Base-by-base conservation (phyloP, 2,888 invertebrate species). In the Monopis laevigella region DNA sequence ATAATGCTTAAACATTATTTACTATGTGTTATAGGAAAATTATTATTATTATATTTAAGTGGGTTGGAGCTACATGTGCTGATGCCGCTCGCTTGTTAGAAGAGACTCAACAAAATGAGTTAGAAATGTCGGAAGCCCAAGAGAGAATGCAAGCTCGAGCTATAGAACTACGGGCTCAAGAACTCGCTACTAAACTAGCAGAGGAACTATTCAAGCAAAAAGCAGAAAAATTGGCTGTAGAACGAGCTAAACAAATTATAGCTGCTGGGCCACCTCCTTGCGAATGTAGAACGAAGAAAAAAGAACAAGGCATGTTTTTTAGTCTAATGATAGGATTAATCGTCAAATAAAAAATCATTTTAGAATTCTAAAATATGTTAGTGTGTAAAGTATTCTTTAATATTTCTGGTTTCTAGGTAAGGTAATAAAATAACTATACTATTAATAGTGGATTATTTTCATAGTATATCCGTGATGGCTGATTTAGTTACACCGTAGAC, bases 61-160 rank as follows among this genome's bases (percentile, higher is more conserved):
- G 78, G 78, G 58, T 74, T 21, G 73, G 73, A 11, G 48, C 50
- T 35, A 55, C 65, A 2, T 77, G 78, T 45, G 72, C 63, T 8
- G 72, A 75, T 44, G 43, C 41, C 17, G 45, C 46, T 2, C 54
- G 54, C 39, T 39, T 52, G 41, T 53, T 40, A 27, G 50, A 58
- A 2, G 57, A 56, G 8, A 48, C 49, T 1, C 2, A 44, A 17
- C 3, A 36, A 7, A 11, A 6, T 11, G 51, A 59, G 6, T 46
- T 45, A 6, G 55, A 57, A 29, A 7, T 26, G 4, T 13, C 28
- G 13, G 40, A 38, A 19, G 34, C 32, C 12, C 36, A 36, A 36
- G 12, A 8, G 36, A 19, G 56, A 0, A 65, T 65, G 62, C 60
- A 69, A 46, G 50, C 64, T 42, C 54, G 59, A 1, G 64, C 58